Evolutionary conservation across 2,797 vertebrate species (phyloP).

Genomic region (Selene dorsalis): DNA sequence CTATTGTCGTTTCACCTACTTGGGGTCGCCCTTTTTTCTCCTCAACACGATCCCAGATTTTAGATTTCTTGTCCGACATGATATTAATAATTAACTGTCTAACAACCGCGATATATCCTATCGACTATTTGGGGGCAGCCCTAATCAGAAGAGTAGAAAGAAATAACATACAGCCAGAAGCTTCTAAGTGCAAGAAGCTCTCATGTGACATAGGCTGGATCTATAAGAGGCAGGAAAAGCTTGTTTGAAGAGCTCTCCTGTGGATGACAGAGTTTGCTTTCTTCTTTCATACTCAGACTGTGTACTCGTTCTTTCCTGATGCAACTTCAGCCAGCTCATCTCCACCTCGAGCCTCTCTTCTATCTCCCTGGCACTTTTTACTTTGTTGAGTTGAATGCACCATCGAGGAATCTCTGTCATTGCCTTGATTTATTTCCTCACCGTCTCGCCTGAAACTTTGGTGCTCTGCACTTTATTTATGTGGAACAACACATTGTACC

Average conservation of each 20-base stretch:
- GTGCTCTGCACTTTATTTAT: constrained; percentile 42
- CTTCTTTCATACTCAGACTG: no score
- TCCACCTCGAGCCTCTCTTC: constrained; percentile 27
- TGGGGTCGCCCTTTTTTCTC: no score
- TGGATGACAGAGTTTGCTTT: no score
- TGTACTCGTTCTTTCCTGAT: neutral
- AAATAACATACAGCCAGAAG: constrained; percentile 3
- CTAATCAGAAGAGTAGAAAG: neutral
- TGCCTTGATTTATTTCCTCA: constrained; percentile 11
- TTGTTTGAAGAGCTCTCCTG: constrained; percentile 13
- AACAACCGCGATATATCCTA: no score
- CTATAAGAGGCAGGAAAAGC: constrained; percentile 9
- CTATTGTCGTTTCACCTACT: no score
- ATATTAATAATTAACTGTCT: no score
- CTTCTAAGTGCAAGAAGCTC: constrained; percentile 37
- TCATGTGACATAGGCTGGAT: constrained; percentile 22
- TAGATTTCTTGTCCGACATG: no score
- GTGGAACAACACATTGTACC: neutral
- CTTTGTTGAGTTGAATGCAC: no score
- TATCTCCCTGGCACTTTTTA: constrained; percentile 19
- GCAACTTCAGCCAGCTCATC: constrained; percentile 23
- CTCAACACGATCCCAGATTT: no score
- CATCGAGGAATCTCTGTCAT: no score
- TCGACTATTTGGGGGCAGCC: no score
- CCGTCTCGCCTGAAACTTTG: constrained; percentile 19